Conservation (phyloP, 2,113 vertebrate species). For the Nyctibius bracteatus region DNA sequence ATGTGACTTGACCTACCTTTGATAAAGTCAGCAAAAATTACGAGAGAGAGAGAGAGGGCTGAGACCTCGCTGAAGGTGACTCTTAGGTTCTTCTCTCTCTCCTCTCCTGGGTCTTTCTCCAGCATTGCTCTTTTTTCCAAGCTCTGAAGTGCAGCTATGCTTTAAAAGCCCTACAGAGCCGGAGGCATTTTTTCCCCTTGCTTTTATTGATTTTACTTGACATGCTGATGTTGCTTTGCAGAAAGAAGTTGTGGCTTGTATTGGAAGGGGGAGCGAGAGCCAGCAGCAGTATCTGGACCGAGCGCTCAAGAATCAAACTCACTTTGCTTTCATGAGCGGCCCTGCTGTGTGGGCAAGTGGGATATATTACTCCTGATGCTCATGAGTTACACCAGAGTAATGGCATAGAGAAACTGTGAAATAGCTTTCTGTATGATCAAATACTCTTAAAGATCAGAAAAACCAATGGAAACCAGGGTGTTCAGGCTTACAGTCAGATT, state of each 20-base stretch:
- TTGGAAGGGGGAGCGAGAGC: background rate
- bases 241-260: background rate
- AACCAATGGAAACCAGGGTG: background rate
- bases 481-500: background rate
- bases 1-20: background rate
- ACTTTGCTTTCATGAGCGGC: background rate
- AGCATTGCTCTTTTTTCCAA: background rate
- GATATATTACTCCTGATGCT: background rate
- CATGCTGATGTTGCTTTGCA: background rate
- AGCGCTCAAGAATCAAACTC: background rate
- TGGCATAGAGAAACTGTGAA: background rate
- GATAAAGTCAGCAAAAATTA: background rate
- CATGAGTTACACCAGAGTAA: background rate
- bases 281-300: background rate
- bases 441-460: background rate
- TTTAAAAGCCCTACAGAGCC: background rate
- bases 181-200: background rate
- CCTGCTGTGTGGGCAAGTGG: background rate
- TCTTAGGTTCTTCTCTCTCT: background rate
- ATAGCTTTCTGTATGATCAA: background rate
- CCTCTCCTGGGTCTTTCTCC: background rate
- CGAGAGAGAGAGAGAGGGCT: background rate
- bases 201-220: slow-evolving; percentile 27
- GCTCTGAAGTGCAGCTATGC: background rate
- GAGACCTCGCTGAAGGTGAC: background rate